Evolutionary conservation across 1,140 invertebrate genomes (phyloP), one percentile per base, ranked within the genome.

Genomic region (Nomia melanderi): DNA sequence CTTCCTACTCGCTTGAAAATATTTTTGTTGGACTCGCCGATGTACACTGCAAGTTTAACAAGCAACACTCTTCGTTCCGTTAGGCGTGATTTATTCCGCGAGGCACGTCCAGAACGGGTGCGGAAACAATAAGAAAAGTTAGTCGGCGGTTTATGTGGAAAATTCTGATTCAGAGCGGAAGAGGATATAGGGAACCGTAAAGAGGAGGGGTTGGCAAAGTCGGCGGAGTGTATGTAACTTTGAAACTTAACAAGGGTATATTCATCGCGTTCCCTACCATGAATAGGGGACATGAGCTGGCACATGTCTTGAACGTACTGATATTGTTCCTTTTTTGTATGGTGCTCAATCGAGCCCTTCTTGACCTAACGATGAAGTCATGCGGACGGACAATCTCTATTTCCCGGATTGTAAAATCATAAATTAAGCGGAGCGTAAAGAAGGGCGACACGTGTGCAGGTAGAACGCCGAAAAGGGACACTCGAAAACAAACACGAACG

Each of bases 231-330:
- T 79, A 56, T 79, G 79, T 79, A 82, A 82, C 80, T 82, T 82
- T 80, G 80, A 82, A 82, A 82, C 80, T 82, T 74, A 80, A 80
- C 80, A 82, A 82, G 80, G 80, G 79, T 82, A 82, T 79, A 82
- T 69, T 82, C 72, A 64, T 70, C 78, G 80, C 65, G 69, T 77
- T 56, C 76, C 66, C 60, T 78, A 70, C 70, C 70, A 66, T 70
- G 72, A 75, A 82, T 79, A 65, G 65, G 56, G 62, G 53, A 59
- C 44, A 71, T 27, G 78, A 81, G 54, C 54, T 70, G 70, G 80
- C 79, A 79, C 78, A 81, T 81, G 60, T 77, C 53, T 74, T 75
- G 39, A 62, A 44, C 73, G 27, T n/a, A 71, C 60, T 23, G 53
- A 41, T 59, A 82, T 81, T 82, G 72, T 81, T 81, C 70, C 50